Evolutionary conservation across 2,797 vertebrate genomes (phyloP).

Genomic region (Momotus momota): DNA sequence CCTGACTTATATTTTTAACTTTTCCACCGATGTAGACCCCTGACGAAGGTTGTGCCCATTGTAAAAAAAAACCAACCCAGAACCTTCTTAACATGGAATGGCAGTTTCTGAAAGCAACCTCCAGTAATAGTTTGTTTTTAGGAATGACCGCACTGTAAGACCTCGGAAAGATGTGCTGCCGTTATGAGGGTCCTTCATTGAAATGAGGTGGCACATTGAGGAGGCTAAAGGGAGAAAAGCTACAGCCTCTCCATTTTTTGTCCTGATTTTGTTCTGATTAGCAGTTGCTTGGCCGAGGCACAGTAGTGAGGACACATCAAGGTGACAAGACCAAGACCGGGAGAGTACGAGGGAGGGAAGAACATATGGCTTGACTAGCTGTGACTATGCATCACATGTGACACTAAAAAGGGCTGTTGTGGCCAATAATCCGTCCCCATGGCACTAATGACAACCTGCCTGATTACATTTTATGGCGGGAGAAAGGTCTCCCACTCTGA

Average conservation of each 20-base stretch:
- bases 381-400: neutral
- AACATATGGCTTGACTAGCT: slow-evolving; percentile 16
- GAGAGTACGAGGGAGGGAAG: neutral
- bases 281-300: neutral
- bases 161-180: neutral
- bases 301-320: neutral
- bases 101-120: neutral
- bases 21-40: neutral
- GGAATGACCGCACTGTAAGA: neutral
- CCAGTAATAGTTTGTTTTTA: neutral
- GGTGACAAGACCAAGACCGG: neutral
- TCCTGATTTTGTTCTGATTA: neutral
- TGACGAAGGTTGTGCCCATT: neutral
- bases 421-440: neutral
- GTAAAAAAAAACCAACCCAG: neutral
- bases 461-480: rapidly evolving
- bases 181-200: neutral
- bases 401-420: neutral
- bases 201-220: neutral
- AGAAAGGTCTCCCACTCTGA: neutral
- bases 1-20: neutral
- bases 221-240: neutral
- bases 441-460: neutral
- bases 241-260: neutral
- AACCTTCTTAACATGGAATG: neutral